Evolutionary conservation across 2,888 invertebrate genomes (phyloP).

Genomic region (Cosmorhoe ocellata): DNA sequence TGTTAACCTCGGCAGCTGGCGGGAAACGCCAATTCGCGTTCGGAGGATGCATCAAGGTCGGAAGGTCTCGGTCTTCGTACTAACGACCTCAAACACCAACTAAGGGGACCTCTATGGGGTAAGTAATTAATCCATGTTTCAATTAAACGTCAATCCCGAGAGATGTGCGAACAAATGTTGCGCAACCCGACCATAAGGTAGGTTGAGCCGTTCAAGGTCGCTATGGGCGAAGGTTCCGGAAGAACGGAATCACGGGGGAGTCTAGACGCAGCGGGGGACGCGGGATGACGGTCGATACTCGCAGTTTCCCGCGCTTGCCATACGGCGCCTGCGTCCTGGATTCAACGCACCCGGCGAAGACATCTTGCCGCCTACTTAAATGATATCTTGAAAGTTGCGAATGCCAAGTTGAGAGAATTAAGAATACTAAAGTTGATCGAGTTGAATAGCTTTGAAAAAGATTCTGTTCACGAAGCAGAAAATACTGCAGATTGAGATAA

Average conservation of each 20-base stretch:
- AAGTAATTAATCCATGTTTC: conserved; percentile 45
- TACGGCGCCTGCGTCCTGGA: conserved; percentile 72
- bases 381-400: conserved; percentile 35
- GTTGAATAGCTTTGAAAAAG: too few species aligned
- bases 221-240: conserved; percentile 77
- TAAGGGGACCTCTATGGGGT: conserved; percentile 39
- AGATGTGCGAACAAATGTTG: conserved; percentile 53
- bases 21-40: conserved; percentile 56
- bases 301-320: conserved; percentile 78
- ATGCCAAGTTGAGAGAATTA: conserved; percentile 13
- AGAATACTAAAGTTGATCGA: not conserved
- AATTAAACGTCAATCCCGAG: conserved; percentile 57
- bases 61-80: conserved; percentile 67
- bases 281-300: conserved; percentile 74
- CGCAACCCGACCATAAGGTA: conserved; percentile 75
- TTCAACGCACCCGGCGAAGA: conserved; percentile 49
- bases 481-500: not conserved
- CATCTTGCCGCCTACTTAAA: conserved; percentile 58
- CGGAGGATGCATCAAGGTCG: conserved; percentile 71
- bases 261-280: conserved; percentile 75
- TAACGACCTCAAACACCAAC: conserved; percentile 54
- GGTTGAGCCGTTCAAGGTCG: conserved; percentile 81
- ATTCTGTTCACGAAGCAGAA: not conserved
- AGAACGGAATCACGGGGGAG: conserved; percentile 73
- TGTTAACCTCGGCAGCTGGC: conserved; percentile 59